Evolutionary conservation across 2,888 invertebrate genomes (phyloP).

Genomic region (Dolomedes plantarius): DNA sequence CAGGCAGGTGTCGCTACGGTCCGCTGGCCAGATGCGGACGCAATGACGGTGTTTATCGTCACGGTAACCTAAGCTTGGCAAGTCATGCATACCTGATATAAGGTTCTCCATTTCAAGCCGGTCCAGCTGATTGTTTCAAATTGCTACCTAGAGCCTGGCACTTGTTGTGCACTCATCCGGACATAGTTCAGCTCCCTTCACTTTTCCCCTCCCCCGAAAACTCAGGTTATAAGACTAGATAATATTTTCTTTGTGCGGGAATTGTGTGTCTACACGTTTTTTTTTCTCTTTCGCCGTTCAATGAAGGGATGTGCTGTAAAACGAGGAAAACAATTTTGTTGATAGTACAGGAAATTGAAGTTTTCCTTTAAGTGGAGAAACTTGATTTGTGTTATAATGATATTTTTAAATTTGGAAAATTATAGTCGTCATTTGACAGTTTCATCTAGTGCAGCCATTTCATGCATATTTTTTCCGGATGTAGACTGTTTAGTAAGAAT

Average conservation of each 20-base stretch:
- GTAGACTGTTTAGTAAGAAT: neutral
- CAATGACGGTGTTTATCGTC: slow-evolving; percentile 67
- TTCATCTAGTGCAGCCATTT: neutral
- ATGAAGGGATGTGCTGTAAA: neutral
- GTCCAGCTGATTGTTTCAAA: slow-evolving; percentile 70
- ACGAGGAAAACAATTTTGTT: neutral
- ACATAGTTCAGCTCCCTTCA: slow-evolving; percentile 11
- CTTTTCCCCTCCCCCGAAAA: slow-evolving; percentile 11
- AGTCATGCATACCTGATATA: slow-evolving; percentile 70
- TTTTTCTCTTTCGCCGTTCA: neutral
- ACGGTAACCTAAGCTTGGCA: slow-evolving; percentile 57
- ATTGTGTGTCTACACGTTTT: neutral
- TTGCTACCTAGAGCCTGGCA: slow-evolving; percentile 65
- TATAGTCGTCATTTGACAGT: too few species aligned
- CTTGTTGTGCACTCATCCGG: slow-evolving; percentile 67
- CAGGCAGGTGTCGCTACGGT: slow-evolving; percentile 65
- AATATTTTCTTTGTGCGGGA: slow-evolving; percentile 17
- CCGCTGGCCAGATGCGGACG: slow-evolving; percentile 44
- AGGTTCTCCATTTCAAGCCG: slow-evolving; percentile 66
- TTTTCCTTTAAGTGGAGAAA: neutral
- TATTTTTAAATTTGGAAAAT: neutral
- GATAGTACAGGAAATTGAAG: slow-evolving; percentile 2
- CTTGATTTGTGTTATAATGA: neutral
- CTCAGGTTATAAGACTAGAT: neutral
- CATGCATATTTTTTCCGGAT: neutral